Percentiles rank a stretch among this genome's conserved stretches.
Evolutionary conservation across 2,888 invertebrate species (phyloP).

Genomic region (Asteroscopus sphinx): DNA sequence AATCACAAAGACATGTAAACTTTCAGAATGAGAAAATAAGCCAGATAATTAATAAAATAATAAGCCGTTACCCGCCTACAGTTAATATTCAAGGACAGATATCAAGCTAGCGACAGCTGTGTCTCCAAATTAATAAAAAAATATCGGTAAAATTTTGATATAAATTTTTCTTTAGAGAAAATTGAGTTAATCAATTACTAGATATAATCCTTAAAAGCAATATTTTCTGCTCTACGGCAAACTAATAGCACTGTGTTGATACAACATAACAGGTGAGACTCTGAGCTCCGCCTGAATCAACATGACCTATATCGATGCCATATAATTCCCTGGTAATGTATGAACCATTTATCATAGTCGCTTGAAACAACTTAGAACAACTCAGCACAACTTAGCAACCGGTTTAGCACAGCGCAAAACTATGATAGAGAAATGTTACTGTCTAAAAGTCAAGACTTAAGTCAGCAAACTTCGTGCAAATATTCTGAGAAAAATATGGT

Average conservation of each 20-base stretch:
- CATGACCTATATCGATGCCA: slow-evolving; percentile 13
- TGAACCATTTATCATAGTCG: slow-evolving; percentile 7
- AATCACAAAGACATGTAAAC: too few species aligned
- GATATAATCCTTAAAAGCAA: background rate
- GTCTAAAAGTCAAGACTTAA: background rate
- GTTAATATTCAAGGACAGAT: slow-evolving; percentile 13
- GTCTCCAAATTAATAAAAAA: slow-evolving; percentile 9
- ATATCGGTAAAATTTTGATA: slow-evolving; percentile 2
- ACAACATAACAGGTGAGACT: slow-evolving; percentile 4
- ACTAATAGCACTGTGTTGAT: slow-evolving; percentile 30
- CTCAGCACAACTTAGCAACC: background rate
- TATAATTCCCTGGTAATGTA: slow-evolving; percentile 6
- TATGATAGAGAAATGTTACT: background rate
- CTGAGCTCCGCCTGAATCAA: slow-evolving; percentile 30
- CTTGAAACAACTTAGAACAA: slow-evolving; percentile 6
- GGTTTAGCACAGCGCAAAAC: background rate
- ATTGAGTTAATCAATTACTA: slow-evolving; percentile 23
- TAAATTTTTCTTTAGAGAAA: slow-evolving; percentile 5
- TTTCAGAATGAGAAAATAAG: too few species aligned
- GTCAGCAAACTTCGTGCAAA: slow-evolving; percentile 11
- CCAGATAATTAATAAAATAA: slow-evolving; percentile 1
- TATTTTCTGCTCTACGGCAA: slow-evolving; percentile 2
- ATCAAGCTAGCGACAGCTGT: slow-evolving; percentile 6
- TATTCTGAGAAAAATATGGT: slow-evolving; percentile 1
- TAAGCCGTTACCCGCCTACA: background rate